Evolutionary conservation across 2,113 vertebrate genomes (phyloP).

Genomic region (Mesembrinibis cayennensis): DNA sequence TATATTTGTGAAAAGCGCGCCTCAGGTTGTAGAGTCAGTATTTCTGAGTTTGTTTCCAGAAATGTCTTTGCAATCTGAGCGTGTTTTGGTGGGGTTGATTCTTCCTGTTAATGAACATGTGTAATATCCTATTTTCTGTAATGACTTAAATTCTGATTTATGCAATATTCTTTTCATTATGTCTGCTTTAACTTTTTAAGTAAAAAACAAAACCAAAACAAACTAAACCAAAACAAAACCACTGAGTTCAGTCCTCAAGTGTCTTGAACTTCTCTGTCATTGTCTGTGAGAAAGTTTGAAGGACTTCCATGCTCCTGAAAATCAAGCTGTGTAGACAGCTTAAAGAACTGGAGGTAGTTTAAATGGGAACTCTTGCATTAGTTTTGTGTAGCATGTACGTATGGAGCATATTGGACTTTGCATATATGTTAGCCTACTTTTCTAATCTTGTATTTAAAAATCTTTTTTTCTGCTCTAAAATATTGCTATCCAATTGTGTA

Average conservation of each 20-base stretch:
- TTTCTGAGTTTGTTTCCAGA: neutral
- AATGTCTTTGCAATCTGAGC: neutral
- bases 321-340: neutral
- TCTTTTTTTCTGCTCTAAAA: neutral
- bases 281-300: neutral
- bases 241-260: rapidly evolving
- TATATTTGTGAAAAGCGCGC: neutral
- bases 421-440: neutral
- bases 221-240: neutral
- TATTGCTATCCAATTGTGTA: neutral
- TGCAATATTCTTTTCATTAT: neutral
- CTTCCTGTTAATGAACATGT: neutral
- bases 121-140: neutral
- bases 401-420: neutral
- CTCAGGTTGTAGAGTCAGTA: neutral
- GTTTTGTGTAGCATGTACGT: neutral
- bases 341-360: neutral
- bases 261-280: neutral
- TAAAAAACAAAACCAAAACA: neutral
- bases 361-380: neutral
- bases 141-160: neutral
- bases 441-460: neutral
- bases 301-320: neutral
- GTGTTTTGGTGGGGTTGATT: neutral
- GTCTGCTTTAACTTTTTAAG: neutral